phyloP scores from a whole-genome alignment of 2,888 invertebrate genomes.

The Stenodema calcarata region DNA sequence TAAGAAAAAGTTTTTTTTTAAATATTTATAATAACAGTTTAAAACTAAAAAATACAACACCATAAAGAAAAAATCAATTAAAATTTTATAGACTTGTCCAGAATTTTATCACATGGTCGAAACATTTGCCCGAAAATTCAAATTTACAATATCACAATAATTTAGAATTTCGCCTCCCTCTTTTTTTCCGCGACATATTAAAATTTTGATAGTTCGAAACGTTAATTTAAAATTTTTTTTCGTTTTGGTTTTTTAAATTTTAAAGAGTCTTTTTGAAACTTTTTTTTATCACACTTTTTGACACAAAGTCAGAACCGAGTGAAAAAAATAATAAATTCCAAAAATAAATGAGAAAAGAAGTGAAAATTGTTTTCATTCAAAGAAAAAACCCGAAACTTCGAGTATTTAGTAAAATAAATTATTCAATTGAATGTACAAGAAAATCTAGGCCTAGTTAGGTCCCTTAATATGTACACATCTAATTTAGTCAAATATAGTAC shows the following conservation, averaged over 20 bases:
- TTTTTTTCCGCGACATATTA: conserved; percentile 35
- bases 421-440: conserved; percentile 35
- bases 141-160: conserved; percentile 51
- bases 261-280: conserved; percentile 41
- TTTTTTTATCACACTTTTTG: conserved; percentile 43
- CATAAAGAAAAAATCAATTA: conserved; percentile 8
- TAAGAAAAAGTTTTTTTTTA: neutral
- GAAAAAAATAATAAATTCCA: conserved; percentile 6
- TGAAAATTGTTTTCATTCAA: neutral
- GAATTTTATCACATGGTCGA: conserved; percentile 49
- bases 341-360: neutral
- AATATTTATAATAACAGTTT: neutral
- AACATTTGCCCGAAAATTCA: conserved; percentile 38
- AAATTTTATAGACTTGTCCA: conserved; percentile 12
- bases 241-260: conserved; percentile 32
- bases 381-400: neutral
- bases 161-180: conserved; percentile 50
- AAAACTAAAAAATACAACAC: neutral
- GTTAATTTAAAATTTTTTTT: conserved; percentile 30
- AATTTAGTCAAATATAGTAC: conserved; percentile 49
- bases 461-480: conserved; percentile 54
- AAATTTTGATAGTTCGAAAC: conserved; percentile 44
- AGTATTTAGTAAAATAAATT: conserved; percentile 16
- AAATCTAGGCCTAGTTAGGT: conserved; percentile 53
- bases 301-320: conserved; percentile 31